Percentiles rank a stretch among this genome's conserved stretches.
Conservation (phyloP, 2,113 vertebrate species). For the Daboia siamensis region DNA sequence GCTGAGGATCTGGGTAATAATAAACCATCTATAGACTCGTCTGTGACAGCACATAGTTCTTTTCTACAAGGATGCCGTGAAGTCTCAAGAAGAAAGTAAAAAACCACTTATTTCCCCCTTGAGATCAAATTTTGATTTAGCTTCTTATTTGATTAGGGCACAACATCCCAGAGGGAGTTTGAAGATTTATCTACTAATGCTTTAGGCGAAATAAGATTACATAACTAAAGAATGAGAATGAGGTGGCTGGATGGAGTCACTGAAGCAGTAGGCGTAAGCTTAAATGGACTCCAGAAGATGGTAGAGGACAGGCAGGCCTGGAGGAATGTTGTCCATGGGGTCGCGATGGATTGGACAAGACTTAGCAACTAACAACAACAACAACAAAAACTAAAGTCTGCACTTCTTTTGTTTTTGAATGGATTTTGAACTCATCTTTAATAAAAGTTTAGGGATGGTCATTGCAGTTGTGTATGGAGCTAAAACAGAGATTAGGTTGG, state of each 20-base stretch:
- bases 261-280: too few relatives aligned
- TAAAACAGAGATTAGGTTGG: not conserved
- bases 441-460: not conserved
- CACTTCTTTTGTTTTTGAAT: not conserved
- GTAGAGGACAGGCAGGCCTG: too few relatives aligned
- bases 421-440: not conserved
- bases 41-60: not conserved
- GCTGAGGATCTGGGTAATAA: conserved; percentile 32
- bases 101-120: conserved; percentile 7
- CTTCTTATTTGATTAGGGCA: not conserved
- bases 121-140: conserved; percentile 34
- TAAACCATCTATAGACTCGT: not conserved
- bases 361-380: too few relatives aligned
- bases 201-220: conserved; percentile 3
- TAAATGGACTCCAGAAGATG: too few relatives aligned
- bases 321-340: too few relatives aligned
- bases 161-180: conserved; percentile 14
- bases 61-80: conserved; percentile 1
- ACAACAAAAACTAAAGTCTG: not conserved
- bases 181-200: conserved; percentile 16
- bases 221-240: not conserved
- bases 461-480: not conserved
- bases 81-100: conserved; percentile 35
- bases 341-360: too few relatives aligned
- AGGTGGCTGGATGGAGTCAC: too few relatives aligned